Conservation (phyloP, 2,888 invertebrate species). For the Habrosyne pyritoides region DNA sequence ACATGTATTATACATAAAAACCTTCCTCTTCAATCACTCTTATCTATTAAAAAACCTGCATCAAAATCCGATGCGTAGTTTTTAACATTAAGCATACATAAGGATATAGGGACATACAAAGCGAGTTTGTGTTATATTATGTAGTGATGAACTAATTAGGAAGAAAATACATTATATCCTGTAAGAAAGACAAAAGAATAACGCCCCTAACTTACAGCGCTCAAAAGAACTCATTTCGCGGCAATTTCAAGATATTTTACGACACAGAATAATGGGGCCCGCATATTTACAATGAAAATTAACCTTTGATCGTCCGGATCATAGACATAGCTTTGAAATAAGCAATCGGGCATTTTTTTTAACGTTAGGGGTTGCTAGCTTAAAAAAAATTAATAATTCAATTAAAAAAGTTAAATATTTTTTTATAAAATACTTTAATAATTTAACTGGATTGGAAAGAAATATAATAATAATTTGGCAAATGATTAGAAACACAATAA, state of each 20-base stretch:
- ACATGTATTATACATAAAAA: too few relatives aligned
- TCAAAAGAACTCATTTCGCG: constrained; percentile 1
- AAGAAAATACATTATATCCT: not conserved
- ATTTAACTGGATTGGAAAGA: too few relatives aligned
- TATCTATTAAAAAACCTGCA: too few relatives aligned
- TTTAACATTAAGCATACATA: too few relatives aligned
- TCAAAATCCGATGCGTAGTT: too few relatives aligned
- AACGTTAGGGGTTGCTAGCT: not conserved
- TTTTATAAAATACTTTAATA: too few relatives aligned
- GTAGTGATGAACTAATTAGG: not conserved
- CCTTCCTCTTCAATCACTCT: too few relatives aligned
- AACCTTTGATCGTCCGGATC: not conserved
- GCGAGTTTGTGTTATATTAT: too few relatives aligned
- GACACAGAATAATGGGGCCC: not conserved
- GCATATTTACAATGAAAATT: not conserved
- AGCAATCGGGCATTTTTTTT: not conserved
- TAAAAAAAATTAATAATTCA: not conserved
- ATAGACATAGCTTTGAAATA: not conserved
- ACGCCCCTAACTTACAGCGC: not conserved
- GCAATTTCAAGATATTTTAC: not conserved
- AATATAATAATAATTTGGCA: too few relatives aligned
- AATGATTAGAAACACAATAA: too few relatives aligned
- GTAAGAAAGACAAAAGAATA: not conserved
- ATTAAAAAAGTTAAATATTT: too few relatives aligned
- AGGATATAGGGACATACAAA: too few relatives aligned